A percentile compares a stretch with the other conserved stretches of the same genome.
phyloP scores from a whole-genome alignment of 2,797 vertebrate genomes.

The Crax fasciolata region DNA sequence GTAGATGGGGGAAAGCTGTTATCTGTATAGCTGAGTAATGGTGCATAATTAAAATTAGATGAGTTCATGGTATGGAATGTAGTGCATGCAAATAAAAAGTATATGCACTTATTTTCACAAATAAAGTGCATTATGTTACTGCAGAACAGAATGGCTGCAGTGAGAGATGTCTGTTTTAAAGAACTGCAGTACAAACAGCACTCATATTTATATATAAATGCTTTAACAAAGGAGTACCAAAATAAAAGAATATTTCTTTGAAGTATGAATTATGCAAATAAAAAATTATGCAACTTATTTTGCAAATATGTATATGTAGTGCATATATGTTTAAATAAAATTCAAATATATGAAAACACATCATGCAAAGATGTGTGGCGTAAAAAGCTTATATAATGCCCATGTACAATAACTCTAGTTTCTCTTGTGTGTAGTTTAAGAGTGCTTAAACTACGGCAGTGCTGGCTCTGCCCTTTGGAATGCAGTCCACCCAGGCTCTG shows the following conservation, averaged over 20 bases:
- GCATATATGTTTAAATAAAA: not conserved
- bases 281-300: not conserved
- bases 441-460: fast-evolving
- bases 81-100: not conserved
- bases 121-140: not conserved
- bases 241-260: not conserved
- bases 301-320: not conserved
- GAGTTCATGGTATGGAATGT: not conserved
- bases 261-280: not conserved
- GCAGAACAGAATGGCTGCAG: not conserved
- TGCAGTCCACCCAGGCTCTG: not conserved
- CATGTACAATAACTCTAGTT: not conserved
- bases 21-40: not conserved
- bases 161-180: slow-evolving; percentile 22
- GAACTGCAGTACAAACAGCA: not conserved
- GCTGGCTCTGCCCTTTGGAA: not conserved
- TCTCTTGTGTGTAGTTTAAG: not conserved
- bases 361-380: not conserved
- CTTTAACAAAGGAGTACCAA: slow-evolving; percentile 31
- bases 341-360: not conserved
- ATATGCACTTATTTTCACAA: not conserved
- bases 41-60: not conserved
- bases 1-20: not conserved
- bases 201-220: not conserved
- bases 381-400: not conserved